These are phyloP conservation scores for Helleia helle DNA, from an alignment of 2,888 invertebrate genomes.

Conservation along the genomic window DNA sequence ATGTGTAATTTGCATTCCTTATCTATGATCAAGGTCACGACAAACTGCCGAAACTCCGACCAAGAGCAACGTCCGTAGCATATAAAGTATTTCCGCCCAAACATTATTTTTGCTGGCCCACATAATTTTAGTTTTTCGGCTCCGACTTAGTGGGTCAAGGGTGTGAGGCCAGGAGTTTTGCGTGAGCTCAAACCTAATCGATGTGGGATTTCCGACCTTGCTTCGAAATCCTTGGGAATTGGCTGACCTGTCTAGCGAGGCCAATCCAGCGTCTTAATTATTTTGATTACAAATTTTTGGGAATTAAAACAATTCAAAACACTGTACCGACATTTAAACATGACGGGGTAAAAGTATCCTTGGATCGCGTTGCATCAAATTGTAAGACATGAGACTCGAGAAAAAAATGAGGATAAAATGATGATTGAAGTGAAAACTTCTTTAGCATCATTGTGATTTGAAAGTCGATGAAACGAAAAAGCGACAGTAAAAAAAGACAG, in stretches of 20 bases:
- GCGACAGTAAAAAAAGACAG: too few relatives aligned
- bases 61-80: conserved; percentile 24
- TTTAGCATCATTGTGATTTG: too few relatives aligned
- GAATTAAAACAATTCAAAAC: too few relatives aligned
- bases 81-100: conserved; percentile 29
- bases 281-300: not conserved
- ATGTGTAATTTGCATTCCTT: not conserved
- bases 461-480: too few relatives aligned
- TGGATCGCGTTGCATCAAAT: too few relatives aligned
- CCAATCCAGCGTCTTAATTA: conserved; percentile 7
- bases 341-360: too few relatives aligned
- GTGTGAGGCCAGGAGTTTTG: conserved; percentile 54
- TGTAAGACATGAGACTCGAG: too few relatives aligned
- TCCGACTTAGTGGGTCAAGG: conserved; percentile 61
- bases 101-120: conserved; percentile 40
- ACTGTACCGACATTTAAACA: too few relatives aligned
- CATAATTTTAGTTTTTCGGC: conserved; percentile 37
- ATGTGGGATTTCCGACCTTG: conserved; percentile 69
- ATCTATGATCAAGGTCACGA: not conserved
- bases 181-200: conserved; percentile 55
- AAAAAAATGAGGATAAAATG: too few relatives aligned
- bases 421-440: too few relatives aligned
- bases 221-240: conserved; percentile 51
- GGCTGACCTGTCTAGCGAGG: conserved; percentile 52
- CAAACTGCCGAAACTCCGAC: not conserved